Percentiles rank a stretch among this genome's conserved stretches.
These are phyloP conservation scores for Dorcus parallelipipedus DNA, from an alignment of 2,888 invertebrate genomes.

Conservation along the genomic window DNA sequence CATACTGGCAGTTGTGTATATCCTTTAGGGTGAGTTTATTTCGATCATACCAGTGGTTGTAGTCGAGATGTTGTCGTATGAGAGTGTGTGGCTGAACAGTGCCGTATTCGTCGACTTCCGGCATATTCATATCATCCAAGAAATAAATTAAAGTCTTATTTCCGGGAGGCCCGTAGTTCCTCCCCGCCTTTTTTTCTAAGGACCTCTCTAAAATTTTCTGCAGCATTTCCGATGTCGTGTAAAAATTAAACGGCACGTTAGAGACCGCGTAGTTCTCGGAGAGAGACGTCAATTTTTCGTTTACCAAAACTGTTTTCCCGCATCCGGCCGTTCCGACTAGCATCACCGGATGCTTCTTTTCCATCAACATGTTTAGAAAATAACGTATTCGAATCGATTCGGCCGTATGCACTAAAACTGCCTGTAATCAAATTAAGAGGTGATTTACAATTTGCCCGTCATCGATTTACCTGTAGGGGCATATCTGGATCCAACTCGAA, in stretches of 20 bases:
- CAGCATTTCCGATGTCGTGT: conserved; percentile 91
- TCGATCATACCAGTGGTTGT: conserved; percentile 93
- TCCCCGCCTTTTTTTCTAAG: conserved; percentile 87
- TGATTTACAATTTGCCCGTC: conserved; percentile 1
- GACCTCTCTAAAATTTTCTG: conserved; percentile 92
- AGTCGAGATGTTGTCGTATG: conserved; percentile 93
- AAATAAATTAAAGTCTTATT: conserved; percentile 92
- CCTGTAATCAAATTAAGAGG: conserved; percentile 52
- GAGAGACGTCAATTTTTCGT: conserved; percentile 67
- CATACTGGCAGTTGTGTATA: conserved; percentile 94
- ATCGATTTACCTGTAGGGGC: conserved; percentile 71
- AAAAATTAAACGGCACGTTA: conserved; percentile 95
- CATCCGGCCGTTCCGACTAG: conserved; percentile 89
- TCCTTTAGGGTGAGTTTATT: conserved; percentile 86
- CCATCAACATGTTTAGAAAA: conserved; percentile 87
- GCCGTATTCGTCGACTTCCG: conserved; percentile 84
- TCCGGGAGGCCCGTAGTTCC: conserved; percentile 94
- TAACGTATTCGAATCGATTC: conserved; percentile 88
- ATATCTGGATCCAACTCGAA: conserved; percentile 90
- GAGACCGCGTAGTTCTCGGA: conserved; percentile 84
- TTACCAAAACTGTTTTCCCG: conserved; percentile 86
- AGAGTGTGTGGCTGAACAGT: conserved; percentile 96
- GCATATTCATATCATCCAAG: conserved; percentile 98
- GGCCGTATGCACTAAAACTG: conserved; percentile 86
- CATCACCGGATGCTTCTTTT: conserved; percentile 88